These are phyloP conservation scores for Helicoverpa armigera DNA, from an alignment of 1,140 invertebrate species.

Conservation along the genomic window DNA sequence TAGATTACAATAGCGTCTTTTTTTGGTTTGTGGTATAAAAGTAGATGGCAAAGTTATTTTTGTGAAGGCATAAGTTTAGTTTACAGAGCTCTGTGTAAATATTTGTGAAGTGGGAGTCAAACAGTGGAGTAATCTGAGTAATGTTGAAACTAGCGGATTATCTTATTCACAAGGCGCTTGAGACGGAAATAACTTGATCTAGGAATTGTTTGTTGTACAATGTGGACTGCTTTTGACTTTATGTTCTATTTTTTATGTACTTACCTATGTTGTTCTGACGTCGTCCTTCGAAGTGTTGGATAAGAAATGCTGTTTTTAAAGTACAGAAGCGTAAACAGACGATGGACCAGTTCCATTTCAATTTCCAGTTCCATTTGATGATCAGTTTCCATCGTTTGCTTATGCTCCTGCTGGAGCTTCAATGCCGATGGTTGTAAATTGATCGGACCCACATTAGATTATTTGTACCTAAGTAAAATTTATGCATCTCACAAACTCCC, in stretches of 20 bases:
- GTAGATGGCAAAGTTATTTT: constrained; percentile 46
- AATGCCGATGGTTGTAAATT: no score
- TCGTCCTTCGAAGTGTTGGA: not conserved
- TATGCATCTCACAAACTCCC: no score
- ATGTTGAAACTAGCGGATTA: constrained; percentile 66
- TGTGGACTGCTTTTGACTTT: not conserved
- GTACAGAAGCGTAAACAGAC: no score
- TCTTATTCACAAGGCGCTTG: constrained; percentile 65
- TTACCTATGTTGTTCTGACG: not conserved
- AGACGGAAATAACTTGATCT: constrained; percentile 54
- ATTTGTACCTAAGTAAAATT: no score
- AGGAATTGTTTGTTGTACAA: constrained; percentile 1
- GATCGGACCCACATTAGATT: no score
- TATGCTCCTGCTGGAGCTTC: no score
- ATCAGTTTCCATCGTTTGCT: no score
- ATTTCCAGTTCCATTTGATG: no score
- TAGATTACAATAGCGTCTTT: not conserved
- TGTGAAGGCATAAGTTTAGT: constrained; percentile 62
- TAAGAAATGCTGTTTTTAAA: no score
- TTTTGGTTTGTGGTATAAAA: not conserved
- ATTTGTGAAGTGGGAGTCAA: constrained; percentile 70
- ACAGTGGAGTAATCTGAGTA: constrained; percentile 70
- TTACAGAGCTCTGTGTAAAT: constrained; percentile 72
- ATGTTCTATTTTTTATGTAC: not conserved
- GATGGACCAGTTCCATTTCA: no score